Base-by-base conservation (phyloP, 2,888 invertebrate species). In the Oscheius sp. region DNA sequence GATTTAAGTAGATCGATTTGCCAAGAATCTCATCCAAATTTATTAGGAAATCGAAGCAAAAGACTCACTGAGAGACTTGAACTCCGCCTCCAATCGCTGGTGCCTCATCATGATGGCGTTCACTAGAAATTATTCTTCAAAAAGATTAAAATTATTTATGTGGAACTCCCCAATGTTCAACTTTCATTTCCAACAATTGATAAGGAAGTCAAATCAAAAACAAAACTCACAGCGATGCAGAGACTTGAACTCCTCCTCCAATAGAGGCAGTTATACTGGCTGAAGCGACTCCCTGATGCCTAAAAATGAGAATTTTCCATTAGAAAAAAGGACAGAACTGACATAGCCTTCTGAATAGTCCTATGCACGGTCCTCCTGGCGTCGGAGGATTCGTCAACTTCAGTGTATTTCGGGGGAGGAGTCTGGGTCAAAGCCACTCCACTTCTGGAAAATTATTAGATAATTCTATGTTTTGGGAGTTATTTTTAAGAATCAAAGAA, bases 321-420 rank as follows among this genome's bases (percentile, higher is more conserved):
- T 10, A 6, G 12, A 37, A 37, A 37, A 46, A 46, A 15, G n/a
- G 6, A 8, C 10, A 12, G 20, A 33, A 64, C 48, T 48, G 20
- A 64, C 64, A 64, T 34, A 10, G 34, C 10, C n/a, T 33, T 64
- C 1, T 34, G 25, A 31, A 64, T 27, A 12, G 64, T 64, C 45
- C 64, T 23, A 45, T 64, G 48, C 15, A 64, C 34, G 17, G 64
- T 64, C 50, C 64, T 64, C 50, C 37, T 64, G 17, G 64, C 48
- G 29, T n/a, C 33, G 37, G 64, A 48, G 37, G 50, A 48, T 48
- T 64, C 29, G 12, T 64, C 64, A n/a, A n/a, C n/a, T 31, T 46
- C 50, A n/a, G 27, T 17, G 3, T 42, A n/a, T 29, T 61, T 61
- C 15, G 61, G n/a, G n/a, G 42, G 42, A 12, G 50, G 31, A 20